These are phyloP conservation scores for Rallus crepitans DNA, from an alignment of 2,797 vertebrate species.

Conservation along the genomic window DNA sequence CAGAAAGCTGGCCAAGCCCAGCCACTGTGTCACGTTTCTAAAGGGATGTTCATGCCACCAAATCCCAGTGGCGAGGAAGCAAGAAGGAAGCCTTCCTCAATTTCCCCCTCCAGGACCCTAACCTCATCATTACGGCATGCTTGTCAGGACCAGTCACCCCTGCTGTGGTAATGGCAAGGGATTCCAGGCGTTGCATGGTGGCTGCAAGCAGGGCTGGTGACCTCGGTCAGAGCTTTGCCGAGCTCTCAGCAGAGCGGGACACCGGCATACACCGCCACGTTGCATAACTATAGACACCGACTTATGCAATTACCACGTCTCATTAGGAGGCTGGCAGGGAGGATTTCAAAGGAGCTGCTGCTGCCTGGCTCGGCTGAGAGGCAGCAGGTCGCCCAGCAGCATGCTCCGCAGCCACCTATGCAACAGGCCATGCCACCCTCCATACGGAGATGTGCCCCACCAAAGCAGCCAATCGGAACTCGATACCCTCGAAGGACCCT, in stretches of 20 bases:
- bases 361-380: background rate
- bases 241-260: background rate
- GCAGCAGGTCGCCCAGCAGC: background rate
- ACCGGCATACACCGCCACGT: background rate
- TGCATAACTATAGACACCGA: background rate
- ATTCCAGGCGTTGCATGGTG: background rate
- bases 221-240: rapidly evolving
- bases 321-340: background rate
- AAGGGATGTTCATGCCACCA: background rate
- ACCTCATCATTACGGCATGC: background rate
- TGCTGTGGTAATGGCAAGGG: background rate
- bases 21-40: background rate
- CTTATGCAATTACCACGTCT: background rate
- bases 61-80: rapidly evolving
- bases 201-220: background rate
- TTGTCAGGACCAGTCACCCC: background rate
- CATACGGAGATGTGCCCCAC: background rate
- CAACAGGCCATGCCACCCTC: background rate
- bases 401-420: too few relatives aligned
- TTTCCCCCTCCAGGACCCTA: background rate
- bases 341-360: background rate
- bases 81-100: background rate
- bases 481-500: background rate
- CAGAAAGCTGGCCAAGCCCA: background rate
- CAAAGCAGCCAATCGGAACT: background rate